phyloP scores from a whole-genome alignment of 1,140 invertebrate species.

The Scylla paramamosain region DNA sequence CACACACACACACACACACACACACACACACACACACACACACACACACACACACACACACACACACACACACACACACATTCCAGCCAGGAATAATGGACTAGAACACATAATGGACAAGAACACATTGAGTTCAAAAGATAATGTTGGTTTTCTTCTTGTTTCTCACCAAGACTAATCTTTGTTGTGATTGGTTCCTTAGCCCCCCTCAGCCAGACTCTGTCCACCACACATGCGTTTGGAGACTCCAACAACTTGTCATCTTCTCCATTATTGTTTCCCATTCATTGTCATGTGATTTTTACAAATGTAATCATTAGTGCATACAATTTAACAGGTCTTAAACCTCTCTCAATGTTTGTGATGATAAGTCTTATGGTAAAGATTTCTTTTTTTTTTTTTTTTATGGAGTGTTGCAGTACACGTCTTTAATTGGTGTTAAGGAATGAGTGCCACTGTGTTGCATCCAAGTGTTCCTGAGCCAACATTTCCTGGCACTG shows the following conservation, averaged over 20 bases:
- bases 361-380: no score
- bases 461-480: no score
- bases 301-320: no score
- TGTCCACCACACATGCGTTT: neutral
- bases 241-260: neutral
- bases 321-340: no score
- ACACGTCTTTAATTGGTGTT: no score
- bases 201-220: neutral
- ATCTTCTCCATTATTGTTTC: no score
- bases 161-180: neutral
- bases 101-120: neutral
- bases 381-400: no score
- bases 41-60: conserved; percentile 29
- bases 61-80: conserved; percentile 24
- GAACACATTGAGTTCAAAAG: neutral
- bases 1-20: conserved; percentile 40
- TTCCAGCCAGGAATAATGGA: neutral
- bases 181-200: neutral
- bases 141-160: neutral
- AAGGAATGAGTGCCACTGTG: no score
- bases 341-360: no score
- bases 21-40: neutral
- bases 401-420: no score
- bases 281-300: no score
- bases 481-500: no score